Evolutionary conservation across 2,888 invertebrate species (phyloP).

Genomic region (Odontothrips loti): DNA sequence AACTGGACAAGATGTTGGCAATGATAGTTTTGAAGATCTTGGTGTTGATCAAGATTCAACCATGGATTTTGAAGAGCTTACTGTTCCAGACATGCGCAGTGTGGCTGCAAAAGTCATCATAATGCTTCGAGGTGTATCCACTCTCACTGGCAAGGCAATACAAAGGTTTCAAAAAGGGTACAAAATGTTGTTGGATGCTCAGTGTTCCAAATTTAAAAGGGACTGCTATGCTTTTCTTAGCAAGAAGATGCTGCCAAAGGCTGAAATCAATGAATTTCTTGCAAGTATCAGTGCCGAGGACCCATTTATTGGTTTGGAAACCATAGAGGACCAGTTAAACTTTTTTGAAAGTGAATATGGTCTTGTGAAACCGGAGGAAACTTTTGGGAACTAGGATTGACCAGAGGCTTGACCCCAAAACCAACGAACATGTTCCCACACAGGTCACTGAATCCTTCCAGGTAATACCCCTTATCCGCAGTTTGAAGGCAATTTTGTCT

Average conservation of each 20-base stretch:
- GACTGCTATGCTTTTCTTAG: neutral
- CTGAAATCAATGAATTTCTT: neutral
- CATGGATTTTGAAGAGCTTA: no score
- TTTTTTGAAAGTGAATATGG: neutral
- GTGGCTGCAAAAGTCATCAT: neutral
- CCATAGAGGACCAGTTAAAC: neutral
- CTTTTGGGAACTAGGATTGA: neutral
- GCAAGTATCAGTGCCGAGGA: neutral
- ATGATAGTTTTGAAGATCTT: no score
- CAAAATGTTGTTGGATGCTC: neutral
- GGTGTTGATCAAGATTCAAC: neutral
- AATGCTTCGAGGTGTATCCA: neutral
- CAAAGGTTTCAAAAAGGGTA: neutral
- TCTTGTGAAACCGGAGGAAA: neutral
- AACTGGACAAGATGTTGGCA: no score
- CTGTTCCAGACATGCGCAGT: neutral
- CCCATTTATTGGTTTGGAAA: neutral
- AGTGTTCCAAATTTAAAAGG: neutral
- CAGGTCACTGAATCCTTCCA: neutral
- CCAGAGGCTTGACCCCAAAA: neutral
- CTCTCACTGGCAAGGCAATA: neutral
- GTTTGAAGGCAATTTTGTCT: neutral
- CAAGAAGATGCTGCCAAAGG: neutral
- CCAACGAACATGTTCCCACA: neutral
- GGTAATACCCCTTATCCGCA: neutral